Base-by-base conservation (phyloP, 1,140 invertebrate genomes). In the Drusus annulatus region DNA sequence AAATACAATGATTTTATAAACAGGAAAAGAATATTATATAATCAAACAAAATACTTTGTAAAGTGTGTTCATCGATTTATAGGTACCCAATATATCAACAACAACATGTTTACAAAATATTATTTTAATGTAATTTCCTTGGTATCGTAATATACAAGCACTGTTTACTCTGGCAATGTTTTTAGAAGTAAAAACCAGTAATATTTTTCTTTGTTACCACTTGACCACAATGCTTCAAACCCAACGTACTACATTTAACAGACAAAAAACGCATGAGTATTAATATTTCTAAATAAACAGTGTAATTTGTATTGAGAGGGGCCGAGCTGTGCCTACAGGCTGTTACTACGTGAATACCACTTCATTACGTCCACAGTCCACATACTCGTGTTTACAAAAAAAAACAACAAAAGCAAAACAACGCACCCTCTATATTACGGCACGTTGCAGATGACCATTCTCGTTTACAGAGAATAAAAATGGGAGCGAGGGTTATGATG, bases 281-380 rank as follows among this genome's bases (percentile, higher is more conserved):
- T 60, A n/a, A n/a, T 65, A 65, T 31, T 65, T 65, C 62, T 65
- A 71, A 52, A 71, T 52, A 71, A 71, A 71, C 19, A 71, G 52
- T 28, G 51, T 56, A 74, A 74, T 74, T 74, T 74, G 71, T 54
- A 71, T 71, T 21, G 36, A 36, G 50, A 71, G 68, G 68, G 68
- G 71, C n/a, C 45, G 71, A 50, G 71, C 23, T 0, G 15, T 74
- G 71, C 25, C 71, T 58, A 74, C 71, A 74, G 71, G 71, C 71
- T 74, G 71, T 56, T 56, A 15, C 71, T 1, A n/a, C 21, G 71
- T 54, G 71, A 54, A 74, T 74, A 74, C 17, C 71, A 74, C 71
- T 74, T 74, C 71, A 74, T 74, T 74, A 74, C 15, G 71, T 74
- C 45, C 25, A 56, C 25, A 74, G 31, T 36, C 31, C 31, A 13